A percentile compares a stretch with the other conserved stretches of the same genome.
These are phyloP conservation scores for Oxytorus armatus DNA, from an alignment of 2,888 invertebrate genomes.

Conservation along the genomic window DNA sequence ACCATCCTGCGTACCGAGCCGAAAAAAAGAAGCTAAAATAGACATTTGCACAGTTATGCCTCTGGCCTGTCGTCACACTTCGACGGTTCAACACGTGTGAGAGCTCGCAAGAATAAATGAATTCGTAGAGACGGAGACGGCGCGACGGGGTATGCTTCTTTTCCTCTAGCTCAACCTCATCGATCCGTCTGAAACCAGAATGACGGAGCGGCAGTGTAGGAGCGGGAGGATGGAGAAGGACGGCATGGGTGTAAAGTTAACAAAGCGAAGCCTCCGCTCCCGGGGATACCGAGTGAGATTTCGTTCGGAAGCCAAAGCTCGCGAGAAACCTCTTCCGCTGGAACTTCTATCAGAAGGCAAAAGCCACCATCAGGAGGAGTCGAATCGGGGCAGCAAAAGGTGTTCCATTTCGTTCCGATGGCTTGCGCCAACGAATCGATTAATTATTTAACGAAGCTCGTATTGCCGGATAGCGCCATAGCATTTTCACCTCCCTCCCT, in stretches of 20 bases:
- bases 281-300: conserved; percentile 59
- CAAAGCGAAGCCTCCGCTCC: conserved; percentile 64
- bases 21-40: background rate
- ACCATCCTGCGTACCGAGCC: too few relatives aligned
- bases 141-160: conserved; percentile 2
- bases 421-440: conserved; percentile 72
- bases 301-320: conserved; percentile 45
- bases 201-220: conserved; percentile 10
- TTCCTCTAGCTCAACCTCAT: conserved; percentile 22
- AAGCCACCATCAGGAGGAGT: conserved; percentile 43
- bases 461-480: conserved; percentile 66
- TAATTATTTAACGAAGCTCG: conserved; percentile 75
- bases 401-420: conserved; percentile 69
- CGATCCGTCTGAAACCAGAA: conserved; percentile 44
- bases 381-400: conserved; percentile 60
- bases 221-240: conserved; percentile 16
- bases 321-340: conserved; percentile 51
- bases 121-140: conserved; percentile 34
- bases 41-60: conserved; percentile 10
- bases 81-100: conserved; percentile 26
- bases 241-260: conserved; percentile 57
- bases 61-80: conserved; percentile 25
- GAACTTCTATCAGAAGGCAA: conserved; percentile 47
- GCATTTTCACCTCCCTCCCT: conserved; percentile 29
- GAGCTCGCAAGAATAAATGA: conserved; percentile 53